Evolutionary conservation across 2,113 vertebrate genomes (phyloP), one percentile per base, ranked within the genome.

Genomic region (Malurus cyaneus): DNA sequence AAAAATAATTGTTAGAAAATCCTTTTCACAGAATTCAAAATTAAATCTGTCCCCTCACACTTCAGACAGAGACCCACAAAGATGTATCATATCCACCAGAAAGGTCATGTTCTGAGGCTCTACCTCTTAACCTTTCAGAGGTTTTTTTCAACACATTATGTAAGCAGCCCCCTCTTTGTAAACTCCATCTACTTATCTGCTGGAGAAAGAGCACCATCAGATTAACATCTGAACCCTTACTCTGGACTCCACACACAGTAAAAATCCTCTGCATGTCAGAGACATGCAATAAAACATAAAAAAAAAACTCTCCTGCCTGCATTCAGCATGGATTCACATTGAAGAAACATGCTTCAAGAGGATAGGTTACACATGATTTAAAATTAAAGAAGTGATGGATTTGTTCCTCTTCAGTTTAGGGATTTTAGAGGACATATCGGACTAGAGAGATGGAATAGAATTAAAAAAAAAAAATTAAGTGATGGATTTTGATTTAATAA

Each of bases 251-350:
- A 15, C 6, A 31, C 4, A 7, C 1, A 59, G 5, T n/a, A 66
- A 50, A 52, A 8, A 18, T 3, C 36, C 7, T 28, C 28, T 65
- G 3, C n/a, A 25, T 47, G 4, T 11, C 32, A 74, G 6, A 85
- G 18, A 76, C 6, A 42, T 12, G 29, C 8, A 73, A 18, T 41
- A 41, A 73, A 87, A 23, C 3, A 65, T 12, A 9, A 11, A 41
- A 10, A 25, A 25, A 12, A 79, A 42, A 39, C 5, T 49, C 60
- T 3, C 0, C 9, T n/a, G 5, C 3, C 3, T 14, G 1, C 26
- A 42, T 74, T 70, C 19, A 54, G 6, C 29, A 14, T 11, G 31
- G 12, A 44, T 17, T 56, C 2, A 9, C 6, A 10, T 10, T 26
- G 34, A 0, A 1, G 3, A 80, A 31, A 15, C 2, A 31, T 10